phyloP scores from a whole-genome alignment of 2,113 vertebrate genomes.

The Atractosteus spatula region DNA sequence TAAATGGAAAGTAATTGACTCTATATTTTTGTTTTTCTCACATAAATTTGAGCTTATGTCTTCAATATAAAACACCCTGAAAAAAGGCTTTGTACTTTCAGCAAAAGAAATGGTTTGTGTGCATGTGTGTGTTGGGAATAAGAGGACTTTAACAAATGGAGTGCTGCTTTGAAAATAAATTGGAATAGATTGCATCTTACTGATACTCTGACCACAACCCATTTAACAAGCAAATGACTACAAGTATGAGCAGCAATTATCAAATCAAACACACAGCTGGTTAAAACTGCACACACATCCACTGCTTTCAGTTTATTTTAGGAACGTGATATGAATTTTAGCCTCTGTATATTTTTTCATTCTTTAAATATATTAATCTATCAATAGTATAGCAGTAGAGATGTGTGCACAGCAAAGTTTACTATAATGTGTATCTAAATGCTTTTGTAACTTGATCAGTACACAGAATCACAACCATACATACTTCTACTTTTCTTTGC shows the following conservation, averaged over 20 bases:
- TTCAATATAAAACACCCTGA: conserved; percentile 12
- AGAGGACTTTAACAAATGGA: conserved; percentile 8
- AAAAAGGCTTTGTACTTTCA: background rate
- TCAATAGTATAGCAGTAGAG: too few species aligned
- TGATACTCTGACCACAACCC: conserved; percentile 19
- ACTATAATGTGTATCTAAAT: too few species aligned
- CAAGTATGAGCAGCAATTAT: background rate
- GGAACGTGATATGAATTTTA: background rate
- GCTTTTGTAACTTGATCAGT: too few species aligned
- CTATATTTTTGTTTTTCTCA: background rate
- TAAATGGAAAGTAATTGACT: too few species aligned
- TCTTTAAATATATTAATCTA: background rate
- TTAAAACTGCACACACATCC: background rate
- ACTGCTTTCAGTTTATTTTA: background rate
- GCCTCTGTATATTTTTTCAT: conserved; percentile 28
- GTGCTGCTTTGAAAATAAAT: conserved; percentile 27
- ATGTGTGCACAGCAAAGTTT: too few species aligned
- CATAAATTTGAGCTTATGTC: background rate
- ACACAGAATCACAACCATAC: too few species aligned
- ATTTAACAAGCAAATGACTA: conserved; percentile 16
- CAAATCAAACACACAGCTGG: background rate
- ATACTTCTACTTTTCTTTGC: too few species aligned
- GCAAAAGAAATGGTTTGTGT: background rate
- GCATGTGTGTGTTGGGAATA: background rate
- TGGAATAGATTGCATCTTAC: conserved; percentile 26